Base-by-base conservation (phyloP, 2,113 vertebrate species). In the Crotalus horridus region DNA sequence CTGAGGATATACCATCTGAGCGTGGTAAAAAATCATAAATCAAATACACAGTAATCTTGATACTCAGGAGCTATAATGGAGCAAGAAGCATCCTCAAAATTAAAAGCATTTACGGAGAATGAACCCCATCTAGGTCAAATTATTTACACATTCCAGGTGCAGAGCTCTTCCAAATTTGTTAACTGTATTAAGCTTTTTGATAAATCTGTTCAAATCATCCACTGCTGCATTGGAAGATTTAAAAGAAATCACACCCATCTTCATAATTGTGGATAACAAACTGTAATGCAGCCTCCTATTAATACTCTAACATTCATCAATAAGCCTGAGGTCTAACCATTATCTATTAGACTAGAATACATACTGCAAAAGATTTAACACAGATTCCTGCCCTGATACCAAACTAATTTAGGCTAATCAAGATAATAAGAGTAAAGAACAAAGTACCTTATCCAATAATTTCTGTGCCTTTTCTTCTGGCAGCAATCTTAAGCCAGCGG, bases 401-500 rank as follows among this genome's bases (percentile, higher is more conserved):
- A 51, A 24, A 46, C 1, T 20, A 86, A 90, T 54, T 91, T 10
- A 53, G 43, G 46, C 1, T 26, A 51, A 24, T 46, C 17, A 26
- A 53, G 48, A 88, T 46, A 91, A 58, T 4, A 9, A 46, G 86
- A 81, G 24, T 17, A 92, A 53, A 88, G 61, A 46, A 87, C 43
- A 3, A 8, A 90, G 93, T 95, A 99, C 99, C 97, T 95, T 97
- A 95, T 98, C 96, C 94, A 99, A 97, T 91, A 99, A 93, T n/a
- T 98, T 98, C 53, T 97, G 95, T 64, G 99, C 98, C 94, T 99
- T 99, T 95, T 98, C 98, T 95, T 97, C 98, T 0, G 98, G 98
- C 89, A 99, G 96, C 15, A 99, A 97, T 7, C 99, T 97, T 61
- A 99, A 97, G 20, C 99, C 99, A 26, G 99, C 99, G 0, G 99